phyloP scores from a whole-genome alignment of 2,888 invertebrate genomes.

The Apodemia zela region DNA sequence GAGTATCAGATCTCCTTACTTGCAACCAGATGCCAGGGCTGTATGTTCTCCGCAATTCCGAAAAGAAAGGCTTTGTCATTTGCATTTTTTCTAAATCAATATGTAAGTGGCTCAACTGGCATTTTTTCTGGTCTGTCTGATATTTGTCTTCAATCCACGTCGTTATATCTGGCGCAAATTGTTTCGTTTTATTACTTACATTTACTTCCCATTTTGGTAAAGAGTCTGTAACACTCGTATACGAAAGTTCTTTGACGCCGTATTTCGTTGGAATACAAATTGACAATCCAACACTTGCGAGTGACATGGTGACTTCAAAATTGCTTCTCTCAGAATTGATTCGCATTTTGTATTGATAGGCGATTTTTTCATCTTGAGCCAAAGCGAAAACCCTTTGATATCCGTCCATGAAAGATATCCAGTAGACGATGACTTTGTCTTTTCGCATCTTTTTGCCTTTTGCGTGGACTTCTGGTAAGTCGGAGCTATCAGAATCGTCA shows the following conservation, averaged over 20 bases:
- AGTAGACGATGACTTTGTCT: conserved; percentile 89
- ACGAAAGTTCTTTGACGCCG: conserved; percentile 83
- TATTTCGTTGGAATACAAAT: conserved; percentile 67
- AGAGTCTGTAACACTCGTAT: conserved; percentile 83
- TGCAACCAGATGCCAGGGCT: conserved; percentile 88
- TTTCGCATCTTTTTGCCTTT: conserved; percentile 83
- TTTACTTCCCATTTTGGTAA: conserved; percentile 91
- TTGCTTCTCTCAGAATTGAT: conserved; percentile 85
- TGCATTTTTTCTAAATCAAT: conserved; percentile 92
- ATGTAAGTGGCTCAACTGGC: conserved; percentile 87
- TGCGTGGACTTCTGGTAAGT: conserved; percentile 65
- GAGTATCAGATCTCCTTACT: conserved; percentile 84
- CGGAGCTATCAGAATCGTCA: conserved; percentile 77
- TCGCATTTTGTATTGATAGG: conserved; percentile 78
- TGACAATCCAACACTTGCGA: conserved; percentile 85
- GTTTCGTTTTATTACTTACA: conserved; percentile 89
- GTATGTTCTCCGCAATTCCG: conserved; percentile 86
- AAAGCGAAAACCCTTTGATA: conserved; percentile 87
- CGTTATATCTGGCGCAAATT: conserved; percentile 86
- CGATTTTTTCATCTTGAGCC: conserved; percentile 87
- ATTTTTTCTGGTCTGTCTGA: conserved; percentile 83
- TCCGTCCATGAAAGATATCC: conserved; percentile 89
- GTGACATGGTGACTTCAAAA: conserved; percentile 84
- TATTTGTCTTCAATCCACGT: conserved; percentile 92
- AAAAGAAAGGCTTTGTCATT: conserved; percentile 92